Percentiles rank a stretch among this genome's conserved stretches.
Evolutionary conservation across 2,113 vertebrate genomes (phyloP).

Genomic region (Helogale parvula): DNA sequence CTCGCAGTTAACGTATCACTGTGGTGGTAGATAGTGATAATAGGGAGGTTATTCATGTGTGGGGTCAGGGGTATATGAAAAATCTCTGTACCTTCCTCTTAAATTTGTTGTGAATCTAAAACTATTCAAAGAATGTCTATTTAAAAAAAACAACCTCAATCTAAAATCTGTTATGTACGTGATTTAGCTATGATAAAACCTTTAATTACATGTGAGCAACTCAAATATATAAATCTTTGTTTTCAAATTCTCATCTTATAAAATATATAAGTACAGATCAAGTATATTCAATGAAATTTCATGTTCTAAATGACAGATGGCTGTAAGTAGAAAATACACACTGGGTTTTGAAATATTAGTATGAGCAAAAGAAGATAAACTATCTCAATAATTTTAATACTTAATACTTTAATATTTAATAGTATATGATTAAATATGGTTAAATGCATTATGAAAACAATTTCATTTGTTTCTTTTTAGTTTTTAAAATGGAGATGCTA

Average conservation of each 20-base stretch:
- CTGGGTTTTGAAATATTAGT: not conserved
- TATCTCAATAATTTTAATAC: not conserved
- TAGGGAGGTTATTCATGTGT: not conserved
- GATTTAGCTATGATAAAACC: not conserved
- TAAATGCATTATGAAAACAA: not conserved
- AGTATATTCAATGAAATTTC: not conserved
- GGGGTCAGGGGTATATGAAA: not conserved
- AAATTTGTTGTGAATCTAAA: no score
- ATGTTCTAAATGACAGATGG: not conserved
- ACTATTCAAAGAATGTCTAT: not conserved
- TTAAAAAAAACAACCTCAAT: not conserved
- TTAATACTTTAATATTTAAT: no score
- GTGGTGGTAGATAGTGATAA: not conserved
- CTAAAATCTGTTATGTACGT: not conserved
- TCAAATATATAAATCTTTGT: not conserved
- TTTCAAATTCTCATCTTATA: not conserved
- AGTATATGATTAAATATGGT: not conserved
- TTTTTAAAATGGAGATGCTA: not conserved
- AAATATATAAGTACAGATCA: not conserved
- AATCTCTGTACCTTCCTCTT: not conserved
- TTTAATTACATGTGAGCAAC: not conserved
- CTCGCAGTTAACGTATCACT: not conserved
- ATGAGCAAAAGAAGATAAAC: not conserved
- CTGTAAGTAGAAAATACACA: not conserved
- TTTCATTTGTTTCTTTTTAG: not conserved